A percentile compares a stretch with the other conserved stretches of the same genome.
Conservation (phyloP, 37 sponge, comb jelly and placozoan species). For the Axinella damicornis region DNA sequence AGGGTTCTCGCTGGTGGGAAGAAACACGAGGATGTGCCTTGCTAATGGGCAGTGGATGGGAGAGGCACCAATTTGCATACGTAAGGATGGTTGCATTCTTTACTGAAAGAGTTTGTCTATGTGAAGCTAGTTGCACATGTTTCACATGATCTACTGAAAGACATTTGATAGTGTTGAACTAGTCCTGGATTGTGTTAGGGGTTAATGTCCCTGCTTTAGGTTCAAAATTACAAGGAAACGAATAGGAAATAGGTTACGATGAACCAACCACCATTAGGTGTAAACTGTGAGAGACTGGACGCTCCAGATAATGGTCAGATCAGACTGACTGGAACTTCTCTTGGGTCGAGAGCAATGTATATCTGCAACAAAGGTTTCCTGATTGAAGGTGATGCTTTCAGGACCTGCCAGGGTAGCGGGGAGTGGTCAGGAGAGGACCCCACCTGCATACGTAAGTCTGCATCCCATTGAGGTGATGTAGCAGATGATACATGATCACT, state of each 20-base stretch:
- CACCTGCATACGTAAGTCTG: conserved; percentile 11
- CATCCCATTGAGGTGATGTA: too few species aligned
- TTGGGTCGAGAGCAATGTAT: conserved; percentile 31
- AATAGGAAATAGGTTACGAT: not conserved
- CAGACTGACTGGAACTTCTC: conserved; percentile 3
- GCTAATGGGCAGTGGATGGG: conserved; percentile 56
- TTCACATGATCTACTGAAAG: too few species aligned
- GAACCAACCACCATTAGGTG: conserved; percentile 13
- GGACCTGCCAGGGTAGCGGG: conserved; percentile 5
- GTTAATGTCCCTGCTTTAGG: too few species aligned
- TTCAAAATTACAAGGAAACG: too few species aligned
- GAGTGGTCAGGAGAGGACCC: conserved; percentile 18
- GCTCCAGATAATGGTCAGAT: conserved; percentile 45
- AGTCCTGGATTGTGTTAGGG: too few species aligned
- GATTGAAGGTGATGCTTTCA: conserved; percentile 3
- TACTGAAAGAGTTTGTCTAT: too few species aligned
- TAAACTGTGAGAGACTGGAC: conserved; percentile 48
- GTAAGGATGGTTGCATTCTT: too few species aligned
- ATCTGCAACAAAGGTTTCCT: conserved; percentile 26
- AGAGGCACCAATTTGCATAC: conserved; percentile 37
- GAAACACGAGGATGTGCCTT: conserved; percentile 34
- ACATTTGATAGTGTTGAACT: too few species aligned
- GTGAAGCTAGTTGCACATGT: too few species aligned
- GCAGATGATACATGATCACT: too few species aligned
- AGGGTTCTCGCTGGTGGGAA: conserved; percentile 43